A percentile compares a stretch with the other conserved stretches of the same genome.
phyloP scores from a whole-genome alignment of 1,140 invertebrate genomes.

The Zaprionus taronus region DNA sequence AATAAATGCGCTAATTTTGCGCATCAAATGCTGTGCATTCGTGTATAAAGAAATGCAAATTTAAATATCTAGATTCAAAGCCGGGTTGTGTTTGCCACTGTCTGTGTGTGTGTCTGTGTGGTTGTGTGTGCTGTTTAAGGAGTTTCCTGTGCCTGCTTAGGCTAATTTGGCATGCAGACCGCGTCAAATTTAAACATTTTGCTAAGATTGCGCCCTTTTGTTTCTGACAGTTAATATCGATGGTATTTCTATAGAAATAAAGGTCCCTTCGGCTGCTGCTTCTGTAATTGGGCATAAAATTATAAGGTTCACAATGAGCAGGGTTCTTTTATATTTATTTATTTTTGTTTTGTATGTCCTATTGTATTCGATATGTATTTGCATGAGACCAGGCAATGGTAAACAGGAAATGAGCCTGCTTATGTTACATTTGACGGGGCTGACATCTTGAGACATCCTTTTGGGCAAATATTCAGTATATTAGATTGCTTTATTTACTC shows the following conservation, averaged over 20 bases:
- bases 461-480: conserved; percentile 18
- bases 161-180: conserved; percentile 66
- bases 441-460: conserved; percentile 31
- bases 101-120: not conserved
- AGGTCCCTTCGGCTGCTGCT: conserved; percentile 23
- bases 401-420: conserved; percentile 60
- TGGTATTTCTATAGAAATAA: conserved; percentile 44
- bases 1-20: conserved; percentile 68
- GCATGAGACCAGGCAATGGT: conserved; percentile 49
- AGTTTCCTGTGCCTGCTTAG: conserved; percentile 52
- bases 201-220: conserved; percentile 46
- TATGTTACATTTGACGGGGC: conserved; percentile 32
- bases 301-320: conserved; percentile 6
- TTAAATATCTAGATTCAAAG: conserved; percentile 40
- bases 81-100: not conserved
- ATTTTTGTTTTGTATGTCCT: not conserved
- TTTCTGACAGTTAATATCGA: conserved; percentile 44
- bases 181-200: conserved; percentile 63
- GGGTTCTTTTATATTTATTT: not conserved
- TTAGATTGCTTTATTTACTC: conserved; percentile 38
- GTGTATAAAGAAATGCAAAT: conserved; percentile 61
- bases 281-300: conserved; percentile 48
- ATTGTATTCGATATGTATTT: conserved; percentile 29
- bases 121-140: not conserved
- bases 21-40: conserved; percentile 68